A percentile compares a stretch with the other conserved stretches of the same genome.
phyloP scores from a whole-genome alignment of 2,888 invertebrate species.

The Eurytoma californica region DNA sequence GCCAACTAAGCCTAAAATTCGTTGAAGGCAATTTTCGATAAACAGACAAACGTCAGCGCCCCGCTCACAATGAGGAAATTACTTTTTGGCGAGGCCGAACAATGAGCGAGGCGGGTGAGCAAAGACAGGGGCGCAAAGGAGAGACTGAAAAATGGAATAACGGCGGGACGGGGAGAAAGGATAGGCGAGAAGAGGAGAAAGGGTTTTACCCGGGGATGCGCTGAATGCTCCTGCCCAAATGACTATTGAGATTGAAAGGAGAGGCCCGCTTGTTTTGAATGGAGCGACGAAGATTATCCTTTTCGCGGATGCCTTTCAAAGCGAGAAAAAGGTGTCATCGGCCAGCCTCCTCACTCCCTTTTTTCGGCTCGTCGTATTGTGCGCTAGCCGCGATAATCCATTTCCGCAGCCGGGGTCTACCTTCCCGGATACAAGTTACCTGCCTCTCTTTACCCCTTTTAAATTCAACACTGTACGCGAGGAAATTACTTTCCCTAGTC shows the following conservation, averaged over 20 bases:
- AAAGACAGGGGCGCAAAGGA: not conserved
- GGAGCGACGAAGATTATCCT: constrained; percentile 38
- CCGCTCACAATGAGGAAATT: too few relatives aligned
- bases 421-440: constrained; percentile 30
- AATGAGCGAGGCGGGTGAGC: not conserved
- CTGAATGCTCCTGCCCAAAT: constrained; percentile 20
- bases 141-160: not conserved
- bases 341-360: not conserved
- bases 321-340: constrained; percentile 26
- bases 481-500: not conserved
- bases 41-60: too few relatives aligned
- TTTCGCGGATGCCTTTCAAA: constrained; percentile 42
- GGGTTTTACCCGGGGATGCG: constrained; percentile 6
- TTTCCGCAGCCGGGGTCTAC: constrained; percentile 29
- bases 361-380: constrained; percentile 34
- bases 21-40: not conserved
- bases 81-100: too few relatives aligned
- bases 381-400: constrained; percentile 41
- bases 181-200: not conserved
- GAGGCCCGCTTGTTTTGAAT: constrained; percentile 28
- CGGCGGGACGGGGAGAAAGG: not conserved
- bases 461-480: not conserved
- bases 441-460: not conserved
- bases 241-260: constrained; percentile 36
- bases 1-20: not conserved